Evolutionary conservation across 2,113 vertebrate species (phyloP).

Genomic region (Neomonachus schauinslandi): DNA sequence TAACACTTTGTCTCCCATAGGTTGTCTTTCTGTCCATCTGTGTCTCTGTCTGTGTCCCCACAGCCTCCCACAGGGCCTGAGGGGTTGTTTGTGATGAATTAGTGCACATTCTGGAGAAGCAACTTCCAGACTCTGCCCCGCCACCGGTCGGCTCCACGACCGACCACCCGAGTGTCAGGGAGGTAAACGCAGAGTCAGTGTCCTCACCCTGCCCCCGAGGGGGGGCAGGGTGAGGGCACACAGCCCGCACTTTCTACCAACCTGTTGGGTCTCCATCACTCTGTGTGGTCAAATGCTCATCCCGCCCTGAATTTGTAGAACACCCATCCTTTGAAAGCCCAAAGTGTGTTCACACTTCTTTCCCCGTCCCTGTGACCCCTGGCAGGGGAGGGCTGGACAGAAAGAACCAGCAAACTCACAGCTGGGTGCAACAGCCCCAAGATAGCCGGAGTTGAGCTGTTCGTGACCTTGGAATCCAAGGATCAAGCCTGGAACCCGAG

Average conservation of each 20-base stretch:
- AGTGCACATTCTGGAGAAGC: background rate
- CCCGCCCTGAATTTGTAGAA: background rate
- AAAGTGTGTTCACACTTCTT: background rate
- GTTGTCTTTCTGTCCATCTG: background rate
- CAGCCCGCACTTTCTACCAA: background rate
- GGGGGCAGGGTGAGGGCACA: background rate
- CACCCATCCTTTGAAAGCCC: background rate
- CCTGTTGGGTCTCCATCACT: background rate
- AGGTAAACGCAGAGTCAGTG: background rate
- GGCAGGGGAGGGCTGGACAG: background rate
- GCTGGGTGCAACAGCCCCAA: background rate
- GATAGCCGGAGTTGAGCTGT: background rate
- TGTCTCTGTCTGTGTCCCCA: background rate
- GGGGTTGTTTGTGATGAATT: background rate
- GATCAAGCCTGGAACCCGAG: background rate
- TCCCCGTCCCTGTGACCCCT: background rate
- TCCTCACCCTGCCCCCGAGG: accelerated
- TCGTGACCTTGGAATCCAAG: background rate
- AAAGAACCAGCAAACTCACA: background rate
- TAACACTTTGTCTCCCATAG: background rate
- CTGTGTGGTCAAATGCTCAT: background rate
- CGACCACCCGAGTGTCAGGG: too few relatives aligned
- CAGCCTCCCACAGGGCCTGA: background rate
- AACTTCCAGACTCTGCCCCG: background rate
- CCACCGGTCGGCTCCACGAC: background rate